A percentile compares a stretch with the other conserved stretches of the same genome.
Evolutionary conservation across 2,797 vertebrate genomes (phyloP).

Genomic region (Thalassophryne amazonica): DNA sequence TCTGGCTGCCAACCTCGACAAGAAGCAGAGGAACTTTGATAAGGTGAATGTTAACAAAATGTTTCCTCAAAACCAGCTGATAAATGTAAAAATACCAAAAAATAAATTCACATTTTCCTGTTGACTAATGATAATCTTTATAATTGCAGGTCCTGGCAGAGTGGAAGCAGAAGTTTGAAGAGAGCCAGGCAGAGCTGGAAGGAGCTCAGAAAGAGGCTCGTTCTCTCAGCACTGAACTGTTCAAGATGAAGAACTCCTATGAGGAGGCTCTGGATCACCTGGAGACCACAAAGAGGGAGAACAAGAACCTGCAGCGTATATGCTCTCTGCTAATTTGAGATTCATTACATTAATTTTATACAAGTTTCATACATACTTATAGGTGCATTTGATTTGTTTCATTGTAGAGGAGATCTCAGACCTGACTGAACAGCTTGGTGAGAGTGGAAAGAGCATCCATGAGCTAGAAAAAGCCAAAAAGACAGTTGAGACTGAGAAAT

Average conservation of each 20-base stretch:
- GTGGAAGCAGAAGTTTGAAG: slow-evolving; percentile 86
- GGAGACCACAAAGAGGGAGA: slow-evolving; percentile 59
- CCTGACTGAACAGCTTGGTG: slow-evolving; percentile 85
- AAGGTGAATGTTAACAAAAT: slow-evolving; percentile 1
- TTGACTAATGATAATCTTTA: neutral
- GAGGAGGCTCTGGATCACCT: slow-evolving; percentile 39
- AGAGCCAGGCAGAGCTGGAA: slow-evolving; percentile 83
- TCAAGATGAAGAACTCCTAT: slow-evolving; percentile 51
- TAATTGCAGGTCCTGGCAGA: slow-evolving; percentile 63
- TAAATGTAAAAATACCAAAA: too few species aligned
- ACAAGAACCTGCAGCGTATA: slow-evolving; percentile 50
- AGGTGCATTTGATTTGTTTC: too few species aligned
- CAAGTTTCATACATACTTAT: too few species aligned
- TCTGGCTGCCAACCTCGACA: slow-evolving; percentile 80
- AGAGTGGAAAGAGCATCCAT: slow-evolving; percentile 81
- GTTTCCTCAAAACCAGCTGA: neutral
- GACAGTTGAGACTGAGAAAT: slow-evolving; percentile 80
- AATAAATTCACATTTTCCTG: too few species aligned
- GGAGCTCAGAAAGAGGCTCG: slow-evolving; percentile 82
- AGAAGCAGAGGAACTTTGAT: slow-evolving; percentile 70
- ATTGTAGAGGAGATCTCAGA: slow-evolving; percentile 86
- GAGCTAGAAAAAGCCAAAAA: slow-evolving; percentile 88
- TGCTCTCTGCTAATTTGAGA: neutral
- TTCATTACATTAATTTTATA: neutral
- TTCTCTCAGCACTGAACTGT: slow-evolving; percentile 81